These are phyloP conservation scores for Sminthurinus aureus DNA, from an alignment of 2,888 invertebrate species.

Conservation along the genomic window DNA sequence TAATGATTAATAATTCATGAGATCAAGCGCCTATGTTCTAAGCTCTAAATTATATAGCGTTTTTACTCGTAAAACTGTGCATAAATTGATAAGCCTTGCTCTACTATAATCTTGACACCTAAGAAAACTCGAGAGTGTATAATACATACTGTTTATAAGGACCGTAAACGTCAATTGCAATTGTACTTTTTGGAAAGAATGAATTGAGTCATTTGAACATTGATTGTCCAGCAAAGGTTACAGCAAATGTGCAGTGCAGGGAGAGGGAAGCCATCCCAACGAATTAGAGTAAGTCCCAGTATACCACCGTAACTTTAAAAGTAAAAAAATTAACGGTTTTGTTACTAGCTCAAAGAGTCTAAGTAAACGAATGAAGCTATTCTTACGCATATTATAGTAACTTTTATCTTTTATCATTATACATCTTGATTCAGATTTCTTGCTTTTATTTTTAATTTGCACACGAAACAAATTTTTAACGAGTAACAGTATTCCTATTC, in stretches of 20 bases:
- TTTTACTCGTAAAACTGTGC: no score
- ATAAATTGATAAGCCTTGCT: no score
- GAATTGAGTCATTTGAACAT: constrained; percentile 19
- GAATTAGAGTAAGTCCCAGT: constrained; percentile 58
- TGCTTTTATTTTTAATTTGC: not conserved
- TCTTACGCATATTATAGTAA: not conserved
- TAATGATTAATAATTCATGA: no score
- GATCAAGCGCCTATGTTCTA: no score
- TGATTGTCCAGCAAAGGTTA: constrained; percentile 58
- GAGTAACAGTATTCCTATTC: not conserved
- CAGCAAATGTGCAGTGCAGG: constrained; percentile 57
- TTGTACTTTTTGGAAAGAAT: not conserved
- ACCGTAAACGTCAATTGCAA: not conserved
- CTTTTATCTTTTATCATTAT: not conserved
- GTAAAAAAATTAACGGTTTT: not conserved
- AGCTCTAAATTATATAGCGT: no score
- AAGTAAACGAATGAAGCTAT: constrained; percentile 7
- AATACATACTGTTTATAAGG: no score
- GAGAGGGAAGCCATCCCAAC: constrained; percentile 51
- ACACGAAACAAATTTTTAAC: not conserved
- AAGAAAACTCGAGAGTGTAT: no score
- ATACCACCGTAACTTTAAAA: not conserved
- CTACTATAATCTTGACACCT: no score
- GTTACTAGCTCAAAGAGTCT: constrained; percentile 1
- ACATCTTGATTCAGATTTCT: not conserved